These are phyloP conservation scores for Pentalonia nigronervosa DNA, from an alignment of 1,140 invertebrate species.

Conservation along the genomic window DNA sequence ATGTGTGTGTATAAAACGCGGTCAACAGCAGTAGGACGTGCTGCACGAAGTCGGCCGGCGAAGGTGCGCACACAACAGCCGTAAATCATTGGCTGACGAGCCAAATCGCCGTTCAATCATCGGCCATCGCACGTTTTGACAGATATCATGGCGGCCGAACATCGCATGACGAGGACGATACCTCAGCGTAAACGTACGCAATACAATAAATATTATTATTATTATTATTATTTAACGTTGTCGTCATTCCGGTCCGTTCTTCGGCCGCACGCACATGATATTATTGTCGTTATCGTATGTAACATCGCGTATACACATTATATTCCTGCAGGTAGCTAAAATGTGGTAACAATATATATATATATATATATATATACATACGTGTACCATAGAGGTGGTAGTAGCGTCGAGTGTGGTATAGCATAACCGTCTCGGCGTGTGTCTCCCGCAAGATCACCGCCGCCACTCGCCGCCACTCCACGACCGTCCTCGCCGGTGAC, in stretches of 20 bases:
- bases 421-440: neutral
- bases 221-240: neutral
- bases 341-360: neutral
- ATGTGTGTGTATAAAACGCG: neutral
- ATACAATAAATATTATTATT: neutral
- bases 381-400: too few relatives aligned
- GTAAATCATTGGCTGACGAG: constrained; percentile 48
- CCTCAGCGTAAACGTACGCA: too few relatives aligned
- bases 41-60: neutral
- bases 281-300: neutral
- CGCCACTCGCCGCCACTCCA: neutral
- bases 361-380: too few relatives aligned
- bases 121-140: constrained; percentile 33
- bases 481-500: neutral
- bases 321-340: neutral
- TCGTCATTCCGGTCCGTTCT: neutral
- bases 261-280: neutral
- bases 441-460: neutral
- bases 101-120: constrained; percentile 47
- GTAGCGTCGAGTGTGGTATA: too few relatives aligned
- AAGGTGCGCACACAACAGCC: neutral
- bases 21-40: neutral
- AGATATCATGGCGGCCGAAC: constrained; percentile 13
- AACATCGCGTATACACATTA: neutral
- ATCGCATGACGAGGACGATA: neutral